Conservation (phyloP, 2,797 vertebrate species). For the Mus spretus region DNA sequence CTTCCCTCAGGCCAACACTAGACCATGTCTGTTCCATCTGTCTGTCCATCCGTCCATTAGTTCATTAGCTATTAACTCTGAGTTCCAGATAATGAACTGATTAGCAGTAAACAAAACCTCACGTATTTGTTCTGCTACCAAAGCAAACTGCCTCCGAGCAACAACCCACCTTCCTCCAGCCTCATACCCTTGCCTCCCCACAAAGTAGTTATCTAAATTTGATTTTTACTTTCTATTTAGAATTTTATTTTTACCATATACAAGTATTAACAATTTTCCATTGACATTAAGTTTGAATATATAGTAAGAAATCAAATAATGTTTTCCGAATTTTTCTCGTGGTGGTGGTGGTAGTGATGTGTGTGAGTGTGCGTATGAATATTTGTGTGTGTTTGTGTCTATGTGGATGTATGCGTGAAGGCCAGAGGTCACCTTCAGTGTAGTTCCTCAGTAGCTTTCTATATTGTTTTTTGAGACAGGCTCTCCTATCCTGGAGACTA, state of each 20-base stretch:
- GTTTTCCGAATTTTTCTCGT: background rate
- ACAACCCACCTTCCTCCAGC: background rate
- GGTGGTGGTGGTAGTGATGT: background rate
- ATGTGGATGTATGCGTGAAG: background rate
- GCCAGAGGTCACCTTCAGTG: background rate
- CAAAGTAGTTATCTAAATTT: background rate
- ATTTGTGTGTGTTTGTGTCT: background rate
- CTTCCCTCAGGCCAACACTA: background rate
- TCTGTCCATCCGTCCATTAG: background rate
- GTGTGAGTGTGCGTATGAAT: background rate
- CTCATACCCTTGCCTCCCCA: background rate
- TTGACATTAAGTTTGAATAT: background rate
- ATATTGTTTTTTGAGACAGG: background rate
- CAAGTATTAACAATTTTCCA: background rate
- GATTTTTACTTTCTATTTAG: background rate
- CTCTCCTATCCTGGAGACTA: background rate
- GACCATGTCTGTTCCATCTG: background rate
- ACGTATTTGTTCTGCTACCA: background rate
- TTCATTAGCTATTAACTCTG: background rate
- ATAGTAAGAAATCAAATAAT: background rate
- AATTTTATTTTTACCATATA: background rate
- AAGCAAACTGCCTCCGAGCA: background rate
- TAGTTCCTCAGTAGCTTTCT: background rate
- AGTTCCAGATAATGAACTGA: background rate
- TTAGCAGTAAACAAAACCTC: background rate